Evolutionary conservation across 2,888 invertebrate species (phyloP).

Genomic region (Lasioglossum calceatum): DNA sequence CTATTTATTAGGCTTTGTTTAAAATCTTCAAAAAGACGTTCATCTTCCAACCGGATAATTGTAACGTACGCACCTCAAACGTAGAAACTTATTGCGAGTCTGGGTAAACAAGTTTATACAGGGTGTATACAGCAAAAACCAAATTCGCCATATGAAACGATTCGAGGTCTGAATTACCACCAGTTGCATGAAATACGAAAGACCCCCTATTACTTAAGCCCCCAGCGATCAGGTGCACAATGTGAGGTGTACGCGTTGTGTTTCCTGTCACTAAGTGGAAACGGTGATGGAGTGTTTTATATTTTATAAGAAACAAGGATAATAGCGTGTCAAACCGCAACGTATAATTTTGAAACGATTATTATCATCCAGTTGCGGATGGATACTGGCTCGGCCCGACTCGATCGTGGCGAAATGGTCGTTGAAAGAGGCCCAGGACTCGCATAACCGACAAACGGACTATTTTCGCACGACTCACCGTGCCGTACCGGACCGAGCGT

Average conservation of each 20-base stretch:
- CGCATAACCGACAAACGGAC: slow-evolving; percentile 20
- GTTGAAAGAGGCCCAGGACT: neutral
- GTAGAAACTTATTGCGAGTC: too few relatives aligned
- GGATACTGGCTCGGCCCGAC: neutral
- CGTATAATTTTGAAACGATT: slow-evolving; percentile 21
- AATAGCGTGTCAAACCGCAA: slow-evolving; percentile 2
- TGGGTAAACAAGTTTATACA: too few relatives aligned
- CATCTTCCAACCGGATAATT: too few relatives aligned
- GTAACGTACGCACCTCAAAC: too few relatives aligned
- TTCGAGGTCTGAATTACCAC: neutral
- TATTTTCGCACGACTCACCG: slow-evolving; percentile 42
- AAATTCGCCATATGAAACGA: neutral
- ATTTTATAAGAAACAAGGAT: neutral
- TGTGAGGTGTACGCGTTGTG: neutral
- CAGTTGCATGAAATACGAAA: neutral
- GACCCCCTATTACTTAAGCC: neutral
- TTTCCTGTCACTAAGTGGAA: neutral
- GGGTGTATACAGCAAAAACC: too few relatives aligned
- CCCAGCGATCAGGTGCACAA: neutral
- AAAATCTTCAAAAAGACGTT: too few relatives aligned
- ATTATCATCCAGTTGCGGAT: neutral
- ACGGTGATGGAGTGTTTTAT: neutral
- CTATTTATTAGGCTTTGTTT: too few relatives aligned
- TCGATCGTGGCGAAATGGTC: neutral
- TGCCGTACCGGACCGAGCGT: neutral